Percentiles rank a stretch among this genome's conserved stretches.
Evolutionary conservation across 2,797 vertebrate species (phyloP).

Genomic region (Antrozous pallidus): DNA sequence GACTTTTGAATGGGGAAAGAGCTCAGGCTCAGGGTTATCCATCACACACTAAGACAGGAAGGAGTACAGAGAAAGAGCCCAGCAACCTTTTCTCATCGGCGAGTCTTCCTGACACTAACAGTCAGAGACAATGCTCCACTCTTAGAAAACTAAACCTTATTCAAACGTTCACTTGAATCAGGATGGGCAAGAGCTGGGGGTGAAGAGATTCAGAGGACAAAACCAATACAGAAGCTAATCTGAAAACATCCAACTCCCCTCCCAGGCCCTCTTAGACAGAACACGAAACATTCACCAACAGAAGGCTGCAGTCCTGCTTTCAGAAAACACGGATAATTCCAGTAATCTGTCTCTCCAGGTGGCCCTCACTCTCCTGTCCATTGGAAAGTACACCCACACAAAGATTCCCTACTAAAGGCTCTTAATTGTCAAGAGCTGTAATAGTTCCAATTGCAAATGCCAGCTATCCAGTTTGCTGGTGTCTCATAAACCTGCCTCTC

Average conservation of each 20-base stretch:
- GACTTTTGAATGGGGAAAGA: background rate
- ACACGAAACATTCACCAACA: background rate
- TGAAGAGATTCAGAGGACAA: background rate
- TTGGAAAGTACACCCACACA: background rate
- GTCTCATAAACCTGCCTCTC: background rate
- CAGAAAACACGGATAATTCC: background rate
- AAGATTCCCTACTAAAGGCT: background rate
- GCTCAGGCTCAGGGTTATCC: background rate
- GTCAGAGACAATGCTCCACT: background rate
- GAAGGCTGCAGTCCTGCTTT: background rate
- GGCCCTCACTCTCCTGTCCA: background rate
- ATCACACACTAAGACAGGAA: background rate
- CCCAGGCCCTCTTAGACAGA: background rate
- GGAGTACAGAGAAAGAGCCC: background rate
- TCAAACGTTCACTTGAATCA: background rate
- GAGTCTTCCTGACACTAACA: background rate
- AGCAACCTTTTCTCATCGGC: background rate
- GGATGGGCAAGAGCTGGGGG: background rate
- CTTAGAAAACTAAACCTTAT: background rate
- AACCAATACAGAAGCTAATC: background rate
- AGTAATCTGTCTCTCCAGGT: background rate
- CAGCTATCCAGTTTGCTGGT: background rate
- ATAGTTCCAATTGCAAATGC: background rate
- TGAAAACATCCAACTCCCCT: background rate
- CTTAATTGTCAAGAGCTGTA: background rate